Base-by-base conservation (phyloP, 1,140 invertebrate genomes). In the Probaryconus sp. region DNA sequence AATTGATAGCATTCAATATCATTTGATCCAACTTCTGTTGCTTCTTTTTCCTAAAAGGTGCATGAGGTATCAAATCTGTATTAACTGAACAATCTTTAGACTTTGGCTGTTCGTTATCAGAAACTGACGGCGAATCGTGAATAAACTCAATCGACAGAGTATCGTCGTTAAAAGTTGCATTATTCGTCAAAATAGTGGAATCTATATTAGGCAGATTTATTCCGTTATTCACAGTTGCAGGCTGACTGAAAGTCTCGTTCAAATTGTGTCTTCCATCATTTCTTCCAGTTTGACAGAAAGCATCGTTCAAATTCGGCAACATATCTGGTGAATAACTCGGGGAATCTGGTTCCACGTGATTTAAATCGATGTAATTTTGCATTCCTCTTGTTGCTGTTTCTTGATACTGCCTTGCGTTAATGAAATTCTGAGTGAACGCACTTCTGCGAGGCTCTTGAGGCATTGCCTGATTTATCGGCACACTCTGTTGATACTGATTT, bases 121-220 rank as follows among this genome's bases (percentile, higher is more conserved):
- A 81, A 0, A 80, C 78, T 28, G 79, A 81, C 5, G 79, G 82
- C 2, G 85, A 86, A 21, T 87, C 81, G 16, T 83, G 73, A 2
- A 87, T 30, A 50, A 85, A 85, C 18, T 88, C 87, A 55, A 88
- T 80, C 0, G 86, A 80, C 14, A 88, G 21, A 30, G 79, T 84
- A 14, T 87, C 85, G 11, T 88, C 87, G 26, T 88, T 88, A 37
- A 82, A 88, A 1, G 87, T 88, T 1, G 87, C 87, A 16, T 88
- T 88, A 26, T 85, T 87, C 5, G 87, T 88, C 33, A 88, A 28
- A 4, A 81, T 71, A 2, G 86, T 85, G 11, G 78, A 42, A 26
- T 88, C 81, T 31, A 78, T 38, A 48, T 78, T 78, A 16, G 71
- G 69, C 9, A 77, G 2, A 60, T 67, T 60, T 0, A 75, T 37